Conservation (phyloP, 2,113 vertebrate genomes). For the Python bivittatus region DNA sequence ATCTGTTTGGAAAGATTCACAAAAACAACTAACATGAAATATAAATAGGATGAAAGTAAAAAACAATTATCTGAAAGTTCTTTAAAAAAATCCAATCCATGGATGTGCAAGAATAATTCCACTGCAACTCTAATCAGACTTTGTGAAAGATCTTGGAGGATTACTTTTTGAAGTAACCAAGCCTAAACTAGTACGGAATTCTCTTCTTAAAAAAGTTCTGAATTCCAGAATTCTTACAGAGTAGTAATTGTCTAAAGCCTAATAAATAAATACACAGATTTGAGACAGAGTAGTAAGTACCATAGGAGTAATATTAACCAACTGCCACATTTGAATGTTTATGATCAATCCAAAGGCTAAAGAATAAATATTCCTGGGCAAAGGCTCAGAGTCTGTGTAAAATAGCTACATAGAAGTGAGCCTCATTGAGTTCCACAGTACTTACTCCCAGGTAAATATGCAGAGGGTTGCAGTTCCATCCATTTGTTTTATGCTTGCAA, state of each 20-base stretch:
- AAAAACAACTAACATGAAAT: slow-evolving; percentile 6
- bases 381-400: background rate
- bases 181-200: slow-evolving; percentile 3
- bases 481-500: slow-evolving; percentile 34
- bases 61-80: background rate
- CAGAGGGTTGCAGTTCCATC: background rate
- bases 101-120: background rate
- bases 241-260: background rate
- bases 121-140: slow-evolving; percentile 20
- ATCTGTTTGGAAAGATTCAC: background rate
- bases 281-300: background rate
- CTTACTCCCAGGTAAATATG: background rate
- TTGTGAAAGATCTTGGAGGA: slow-evolving; percentile 13
- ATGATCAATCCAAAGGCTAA: slow-evolving; percentile 7
- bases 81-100: background rate
- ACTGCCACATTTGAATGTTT: background rate
- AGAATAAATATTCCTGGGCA: background rate
- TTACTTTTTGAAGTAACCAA: background rate
- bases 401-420: slow-evolving; percentile 8
- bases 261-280: background rate
- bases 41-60: slow-evolving; percentile 14
- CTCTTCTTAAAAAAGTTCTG: background rate
- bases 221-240: background rate
- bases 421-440: too few species aligned
- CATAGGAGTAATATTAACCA: background rate